phyloP scores from a whole-genome alignment of 2,888 invertebrate genomes.

The Tridacna crocea region DNA sequence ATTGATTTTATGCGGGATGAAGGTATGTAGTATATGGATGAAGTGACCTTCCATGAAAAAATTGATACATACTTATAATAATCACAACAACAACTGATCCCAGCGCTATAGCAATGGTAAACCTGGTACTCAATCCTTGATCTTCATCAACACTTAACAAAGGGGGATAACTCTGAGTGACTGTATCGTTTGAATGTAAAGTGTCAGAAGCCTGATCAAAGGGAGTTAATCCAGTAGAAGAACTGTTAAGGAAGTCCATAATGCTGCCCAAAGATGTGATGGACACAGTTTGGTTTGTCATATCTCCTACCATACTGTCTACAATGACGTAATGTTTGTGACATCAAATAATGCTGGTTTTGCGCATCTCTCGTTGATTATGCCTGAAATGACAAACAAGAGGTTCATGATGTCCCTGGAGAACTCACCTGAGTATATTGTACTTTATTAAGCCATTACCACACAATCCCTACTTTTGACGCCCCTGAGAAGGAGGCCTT shows the following conservation, averaged over 20 bases:
- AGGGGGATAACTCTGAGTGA: not conserved
- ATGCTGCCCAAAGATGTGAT: not conserved
- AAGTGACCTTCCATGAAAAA: too few species aligned
- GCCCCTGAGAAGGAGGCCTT: too few species aligned
- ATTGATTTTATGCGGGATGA: too few species aligned
- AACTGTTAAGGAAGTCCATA: conserved; percentile 9
- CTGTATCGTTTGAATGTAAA: conserved; percentile 6
- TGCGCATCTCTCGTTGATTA: not conserved
- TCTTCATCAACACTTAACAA: conserved; percentile 12
- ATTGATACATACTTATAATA: conserved; percentile 43
- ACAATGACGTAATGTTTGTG: not conserved
- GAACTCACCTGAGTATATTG: too few species aligned
- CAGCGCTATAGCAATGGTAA: conserved; percentile 51
- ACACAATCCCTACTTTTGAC: too few species aligned
- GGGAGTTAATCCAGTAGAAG: conserved; percentile 18
- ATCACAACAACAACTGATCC: conserved; percentile 55
- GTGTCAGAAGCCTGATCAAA: not conserved
- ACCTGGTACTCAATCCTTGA: conserved; percentile 42
- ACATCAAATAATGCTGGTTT: not conserved
- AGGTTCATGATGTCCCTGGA: not conserved
- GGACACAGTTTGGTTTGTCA: not conserved
- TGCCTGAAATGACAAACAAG: not conserved
- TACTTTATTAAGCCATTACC: too few species aligned
- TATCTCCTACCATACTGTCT: not conserved
- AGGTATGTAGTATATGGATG: too few species aligned